Evolutionary conservation across 2,113 vertebrate species (phyloP), one percentile per base, ranked within the genome.

Genomic region (Morphnarchus princeps): DNA sequence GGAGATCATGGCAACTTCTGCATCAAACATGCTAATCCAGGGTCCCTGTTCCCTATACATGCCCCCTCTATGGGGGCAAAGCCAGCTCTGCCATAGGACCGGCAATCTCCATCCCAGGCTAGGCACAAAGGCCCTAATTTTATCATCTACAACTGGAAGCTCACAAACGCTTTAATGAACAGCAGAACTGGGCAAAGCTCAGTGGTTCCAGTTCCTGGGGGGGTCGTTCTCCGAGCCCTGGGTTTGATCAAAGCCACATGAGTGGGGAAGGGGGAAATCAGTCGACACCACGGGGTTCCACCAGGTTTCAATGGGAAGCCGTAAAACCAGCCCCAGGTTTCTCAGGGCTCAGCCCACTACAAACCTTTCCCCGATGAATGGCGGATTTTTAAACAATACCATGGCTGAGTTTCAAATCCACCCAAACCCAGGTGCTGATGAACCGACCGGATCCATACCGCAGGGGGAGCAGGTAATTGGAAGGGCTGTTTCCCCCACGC

Each of bases 391-490:
- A 90, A 96, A 97, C 96, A 97, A 96, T 96, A 52, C 91, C 74
- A 17, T 94, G 91, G 83, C 96, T 95, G 95, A 52, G 77, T 93
- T 93, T 95, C 85, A 96, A 97, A 93, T 78, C 86, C 87, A 90
- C 87, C 80, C 69, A 86, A 95, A 58, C 43, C 92, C 92, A 97
- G 95, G 96, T 96, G 96, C 94, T 87, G 90, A 81, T 36, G 95
- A 96, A 80, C 70, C 16, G 2, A 86, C 84, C 71, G 54, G 94
- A 95, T 87, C 87, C 13, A 3, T 87, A 70, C 32, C 76, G 0
- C 91, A 90, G 92, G 67, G 96, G 92, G 73, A 96, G 86, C 90
- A 97, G 95, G 96, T 94, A 97, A 97, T 96, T 95, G 95, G 89
- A 50, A 84, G 54, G 84, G 66, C 16, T 20, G 15, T 42, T 95